Evolutionary conservation across 2,888 invertebrate genomes (phyloP).

Genomic region (Antheraea yamamai): DNA sequence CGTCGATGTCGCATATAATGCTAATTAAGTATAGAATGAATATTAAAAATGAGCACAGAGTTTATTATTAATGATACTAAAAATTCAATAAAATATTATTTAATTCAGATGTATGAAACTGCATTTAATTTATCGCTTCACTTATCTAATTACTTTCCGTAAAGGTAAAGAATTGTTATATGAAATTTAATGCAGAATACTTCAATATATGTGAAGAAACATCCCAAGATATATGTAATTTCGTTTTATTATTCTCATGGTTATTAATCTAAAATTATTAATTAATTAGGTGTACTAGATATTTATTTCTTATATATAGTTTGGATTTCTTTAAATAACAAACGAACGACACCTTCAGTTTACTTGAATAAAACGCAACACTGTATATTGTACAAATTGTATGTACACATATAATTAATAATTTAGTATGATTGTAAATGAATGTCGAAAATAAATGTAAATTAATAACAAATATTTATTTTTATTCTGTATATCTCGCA

Average conservation of each 20-base stretch:
- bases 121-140: not conserved
- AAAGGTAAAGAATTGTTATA: not conserved
- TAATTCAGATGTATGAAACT: not conserved
- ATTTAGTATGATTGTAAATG: constrained; percentile 74
- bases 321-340: constrained; percentile 1
- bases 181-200: not conserved
- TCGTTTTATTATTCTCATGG: not conserved
- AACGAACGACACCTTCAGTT: not conserved
- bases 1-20: constrained; percentile 73
- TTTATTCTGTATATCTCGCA: constrained; percentile 36
- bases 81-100: not conserved
- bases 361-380: constrained; percentile 35
- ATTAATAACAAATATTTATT: constrained; percentile 54
- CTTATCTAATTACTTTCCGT: not conserved
- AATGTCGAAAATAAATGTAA: constrained; percentile 76
- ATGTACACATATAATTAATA: constrained; percentile 57
- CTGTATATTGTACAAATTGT: constrained; percentile 72
- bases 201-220: not conserved
- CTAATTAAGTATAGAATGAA: constrained; percentile 58
- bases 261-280: not conserved
- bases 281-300: not conserved
- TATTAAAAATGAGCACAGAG: constrained; percentile 56
- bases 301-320: not conserved
- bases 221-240: not conserved
- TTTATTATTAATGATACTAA: not conserved